phyloP scores from a whole-genome alignment of 1,140 invertebrate species.

The Dendroctonus valens region DNA sequence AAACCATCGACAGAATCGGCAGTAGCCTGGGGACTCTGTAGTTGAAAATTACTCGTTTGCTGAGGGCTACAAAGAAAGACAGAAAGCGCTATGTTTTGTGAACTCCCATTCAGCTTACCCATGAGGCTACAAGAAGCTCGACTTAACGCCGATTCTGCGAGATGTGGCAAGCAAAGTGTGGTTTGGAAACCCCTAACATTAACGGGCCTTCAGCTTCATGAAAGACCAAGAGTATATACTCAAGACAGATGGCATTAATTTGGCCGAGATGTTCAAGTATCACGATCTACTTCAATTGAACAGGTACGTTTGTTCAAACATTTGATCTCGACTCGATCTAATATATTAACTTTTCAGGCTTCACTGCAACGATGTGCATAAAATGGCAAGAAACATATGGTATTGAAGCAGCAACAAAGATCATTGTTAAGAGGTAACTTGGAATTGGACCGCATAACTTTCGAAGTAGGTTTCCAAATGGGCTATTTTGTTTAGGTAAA shows the following conservation, averaged over 20 bases:
- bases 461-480: background rate
- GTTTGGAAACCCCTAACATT: slow-evolving; percentile 81
- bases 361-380: slow-evolving; percentile 94
- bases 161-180: slow-evolving; percentile 71
- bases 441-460: background rate
- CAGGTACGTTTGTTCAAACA: slow-evolving; percentile 66
- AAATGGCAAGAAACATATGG: slow-evolving; percentile 88
- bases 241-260: slow-evolving; percentile 95
- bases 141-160: slow-evolving; percentile 77
- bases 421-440: slow-evolving; percentile 68
- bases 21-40: slow-evolving; percentile 61
- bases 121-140: slow-evolving; percentile 65
- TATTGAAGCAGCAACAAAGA: slow-evolving; percentile 91
- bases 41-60: slow-evolving; percentile 53
- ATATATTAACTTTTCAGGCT: slow-evolving; percentile 15
- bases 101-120: slow-evolving; percentile 65
- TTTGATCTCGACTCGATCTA: background rate
- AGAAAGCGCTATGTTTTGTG: slow-evolving; percentile 70
- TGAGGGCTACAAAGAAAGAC: slow-evolving; percentile 76
- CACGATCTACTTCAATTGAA: slow-evolving; percentile 30
- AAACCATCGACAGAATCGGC: slow-evolving; percentile 58
- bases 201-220: slow-evolving; percentile 76
- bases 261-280: slow-evolving; percentile 53
- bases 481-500: slow-evolving; percentile 56
- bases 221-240: slow-evolving; percentile 60